phyloP scores from a whole-genome alignment of 1,140 invertebrate genomes.

The Streblospio benedicti region DNA sequence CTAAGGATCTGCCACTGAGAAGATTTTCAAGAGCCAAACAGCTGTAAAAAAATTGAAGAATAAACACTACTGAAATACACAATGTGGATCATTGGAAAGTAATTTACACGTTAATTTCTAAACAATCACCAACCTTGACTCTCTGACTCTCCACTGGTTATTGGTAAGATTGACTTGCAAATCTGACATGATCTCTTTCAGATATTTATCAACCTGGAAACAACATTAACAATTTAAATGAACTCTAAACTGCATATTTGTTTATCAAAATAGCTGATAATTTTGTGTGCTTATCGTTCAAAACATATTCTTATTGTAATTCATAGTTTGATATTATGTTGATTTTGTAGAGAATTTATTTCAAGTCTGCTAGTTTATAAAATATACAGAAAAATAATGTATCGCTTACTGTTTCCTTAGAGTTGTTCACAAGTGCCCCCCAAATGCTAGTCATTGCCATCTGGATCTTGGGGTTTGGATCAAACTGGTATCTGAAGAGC shows the following conservation, averaged over 20 bases:
- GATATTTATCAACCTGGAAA: constrained; percentile 71
- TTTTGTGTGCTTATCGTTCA: no score
- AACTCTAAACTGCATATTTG: no score
- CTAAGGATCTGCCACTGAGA: constrained; percentile 52
- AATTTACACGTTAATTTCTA: background rate
- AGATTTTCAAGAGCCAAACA: constrained; percentile 78
- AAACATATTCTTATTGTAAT: no score
- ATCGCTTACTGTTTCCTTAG: constrained; percentile 70
- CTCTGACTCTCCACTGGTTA: constrained; percentile 76
- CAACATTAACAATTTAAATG: constrained; percentile 3
- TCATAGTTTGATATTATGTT: no score
- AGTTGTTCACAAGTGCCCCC: constrained; percentile 76
- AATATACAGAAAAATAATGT: no score
- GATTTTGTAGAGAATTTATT: no score
- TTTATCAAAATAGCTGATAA: no score
- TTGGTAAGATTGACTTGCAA: constrained; percentile 70
- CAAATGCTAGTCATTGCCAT: constrained; percentile 85
- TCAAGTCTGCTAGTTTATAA: no score
- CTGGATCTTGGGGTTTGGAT: constrained; percentile 82
- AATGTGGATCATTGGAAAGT: background rate
- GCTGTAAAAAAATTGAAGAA: constrained; percentile 30
- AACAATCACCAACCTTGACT: constrained; percentile 57
- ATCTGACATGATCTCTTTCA: constrained; percentile 76
- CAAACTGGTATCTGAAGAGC: constrained; percentile 73
- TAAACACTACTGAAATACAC: background rate